Conservation (phyloP, 2,797 vertebrate species). For the Schizopygopsis pylzovi region DNA sequence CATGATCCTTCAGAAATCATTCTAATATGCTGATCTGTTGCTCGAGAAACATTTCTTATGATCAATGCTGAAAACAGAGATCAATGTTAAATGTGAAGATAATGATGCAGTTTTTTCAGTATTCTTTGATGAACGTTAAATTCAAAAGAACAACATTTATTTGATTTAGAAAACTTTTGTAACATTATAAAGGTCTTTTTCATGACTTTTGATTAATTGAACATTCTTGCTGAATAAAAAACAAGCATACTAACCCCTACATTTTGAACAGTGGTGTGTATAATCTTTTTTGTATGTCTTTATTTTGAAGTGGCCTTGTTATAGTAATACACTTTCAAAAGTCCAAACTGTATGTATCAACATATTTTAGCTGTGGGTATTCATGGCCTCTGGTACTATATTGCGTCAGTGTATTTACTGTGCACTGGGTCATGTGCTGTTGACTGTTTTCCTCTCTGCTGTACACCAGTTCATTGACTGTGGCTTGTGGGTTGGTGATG, state of each 20-base stretch:
- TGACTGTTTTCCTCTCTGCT: background rate
- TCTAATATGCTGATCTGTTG: too few species aligned
- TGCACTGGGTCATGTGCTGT: background rate
- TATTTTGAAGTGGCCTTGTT: background rate
- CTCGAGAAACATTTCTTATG: too few species aligned
- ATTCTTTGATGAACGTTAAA: too few species aligned
- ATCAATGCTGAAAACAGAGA: too few species aligned
- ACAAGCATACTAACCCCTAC: background rate
- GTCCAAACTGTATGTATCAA: background rate
- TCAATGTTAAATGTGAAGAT: too few species aligned
- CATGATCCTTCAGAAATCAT: too few species aligned
- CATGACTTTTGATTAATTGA: background rate
- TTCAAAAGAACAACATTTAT: too few species aligned
- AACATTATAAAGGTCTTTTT: background rate
- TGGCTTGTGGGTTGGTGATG: background rate
- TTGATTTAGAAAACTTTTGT: background rate
- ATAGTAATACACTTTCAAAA: background rate
- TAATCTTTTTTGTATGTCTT: background rate
- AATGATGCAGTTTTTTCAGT: too few species aligned
- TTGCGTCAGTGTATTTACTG: background rate
- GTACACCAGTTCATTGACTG: constrained; percentile 22
- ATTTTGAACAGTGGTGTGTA: background rate
- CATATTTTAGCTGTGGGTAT: background rate
- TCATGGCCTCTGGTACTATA: background rate
- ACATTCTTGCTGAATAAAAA: background rate